Evolutionary conservation across 2,888 invertebrate species (phyloP).

Genomic region (Eurytoma adleriae): DNA sequence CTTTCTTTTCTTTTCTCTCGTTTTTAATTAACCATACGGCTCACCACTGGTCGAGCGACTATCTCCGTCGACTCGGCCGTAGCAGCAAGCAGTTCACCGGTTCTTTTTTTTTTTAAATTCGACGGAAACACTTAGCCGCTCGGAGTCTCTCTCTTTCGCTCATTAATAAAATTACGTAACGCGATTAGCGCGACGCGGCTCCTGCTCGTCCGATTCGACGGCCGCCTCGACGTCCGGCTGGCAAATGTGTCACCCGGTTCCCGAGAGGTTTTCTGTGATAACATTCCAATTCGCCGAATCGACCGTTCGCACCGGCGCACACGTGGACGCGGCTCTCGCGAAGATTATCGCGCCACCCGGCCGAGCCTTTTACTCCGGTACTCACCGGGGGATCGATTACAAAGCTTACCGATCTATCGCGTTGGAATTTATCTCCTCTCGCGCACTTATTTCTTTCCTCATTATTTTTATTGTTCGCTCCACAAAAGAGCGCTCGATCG

Average conservation of each 20-base stretch:
- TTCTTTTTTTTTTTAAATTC: too few relatives aligned
- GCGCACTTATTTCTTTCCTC: too few relatives aligned
- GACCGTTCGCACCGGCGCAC: background rate
- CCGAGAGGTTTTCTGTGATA: conserved; percentile 8
- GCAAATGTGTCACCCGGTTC: background rate
- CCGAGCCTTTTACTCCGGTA: too few relatives aligned
- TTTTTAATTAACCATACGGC: background rate
- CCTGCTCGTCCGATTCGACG: background rate
- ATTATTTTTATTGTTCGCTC: too few relatives aligned
- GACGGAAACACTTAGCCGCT: background rate
- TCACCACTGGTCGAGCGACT: background rate
- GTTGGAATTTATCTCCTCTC: too few relatives aligned
- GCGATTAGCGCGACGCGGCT: background rate
- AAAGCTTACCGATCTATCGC: too few relatives aligned
- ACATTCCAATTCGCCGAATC: background rate
- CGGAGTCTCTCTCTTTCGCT: background rate
- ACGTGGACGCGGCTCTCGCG: background rate
- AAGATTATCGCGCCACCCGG: background rate
- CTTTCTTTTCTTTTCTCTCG: too few relatives aligned
- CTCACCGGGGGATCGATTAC: too few relatives aligned
- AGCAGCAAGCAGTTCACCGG: background rate
- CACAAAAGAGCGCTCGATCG: too few relatives aligned
- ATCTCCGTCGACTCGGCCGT: background rate
- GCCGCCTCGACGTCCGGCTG: background rate
- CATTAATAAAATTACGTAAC: background rate